Conservation (phyloP, 2,797 vertebrate genomes). For the Platalea minor region DNA sequence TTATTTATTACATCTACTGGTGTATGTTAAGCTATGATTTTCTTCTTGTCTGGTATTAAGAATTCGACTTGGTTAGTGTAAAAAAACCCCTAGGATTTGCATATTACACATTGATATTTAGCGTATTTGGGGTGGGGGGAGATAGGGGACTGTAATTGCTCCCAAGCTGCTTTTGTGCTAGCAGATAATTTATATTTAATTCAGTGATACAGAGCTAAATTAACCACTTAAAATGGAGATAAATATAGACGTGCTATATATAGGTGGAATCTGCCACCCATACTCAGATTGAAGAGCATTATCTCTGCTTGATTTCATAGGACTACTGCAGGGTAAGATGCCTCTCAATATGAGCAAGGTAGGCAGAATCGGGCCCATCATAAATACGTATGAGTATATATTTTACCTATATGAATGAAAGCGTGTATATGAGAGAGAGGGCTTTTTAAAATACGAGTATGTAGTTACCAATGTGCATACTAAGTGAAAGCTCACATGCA, state of each 20-base stretch:
- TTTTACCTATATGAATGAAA: not conserved
- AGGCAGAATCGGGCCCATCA: not conserved
- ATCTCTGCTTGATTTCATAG: slow-evolving; percentile 5
- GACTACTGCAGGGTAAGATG: slow-evolving; percentile 1
- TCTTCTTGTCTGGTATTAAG: slow-evolving; percentile 65
- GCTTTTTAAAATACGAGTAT: not conserved
- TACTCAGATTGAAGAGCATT: not conserved
- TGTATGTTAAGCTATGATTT: slow-evolving; percentile 70
- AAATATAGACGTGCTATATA: slow-evolving; percentile 52
- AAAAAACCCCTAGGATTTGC: slow-evolving; percentile 53
- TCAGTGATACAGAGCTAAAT: slow-evolving; percentile 50
- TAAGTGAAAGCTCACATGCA: not conserved
- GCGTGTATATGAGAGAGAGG: fast-evolving
- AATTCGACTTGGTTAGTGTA: slow-evolving; percentile 56
- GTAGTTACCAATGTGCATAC: not conserved
- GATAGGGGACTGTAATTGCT: slow-evolving; percentile 42
- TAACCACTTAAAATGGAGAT: slow-evolving; percentile 57
- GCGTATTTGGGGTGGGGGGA: not conserved
- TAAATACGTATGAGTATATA: not conserved
- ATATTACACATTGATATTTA: slow-evolving; percentile 61
- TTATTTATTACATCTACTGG: slow-evolving; percentile 73
- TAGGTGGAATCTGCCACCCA: slow-evolving; percentile 32
- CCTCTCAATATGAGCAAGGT: not conserved
- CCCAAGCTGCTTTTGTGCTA: slow-evolving; percentile 54
- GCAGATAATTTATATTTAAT: slow-evolving; percentile 55